These are phyloP conservation scores for Auanema freiburgensis DNA, from an alignment of 2,888 invertebrate genomes.

Conservation along the genomic window DNA sequence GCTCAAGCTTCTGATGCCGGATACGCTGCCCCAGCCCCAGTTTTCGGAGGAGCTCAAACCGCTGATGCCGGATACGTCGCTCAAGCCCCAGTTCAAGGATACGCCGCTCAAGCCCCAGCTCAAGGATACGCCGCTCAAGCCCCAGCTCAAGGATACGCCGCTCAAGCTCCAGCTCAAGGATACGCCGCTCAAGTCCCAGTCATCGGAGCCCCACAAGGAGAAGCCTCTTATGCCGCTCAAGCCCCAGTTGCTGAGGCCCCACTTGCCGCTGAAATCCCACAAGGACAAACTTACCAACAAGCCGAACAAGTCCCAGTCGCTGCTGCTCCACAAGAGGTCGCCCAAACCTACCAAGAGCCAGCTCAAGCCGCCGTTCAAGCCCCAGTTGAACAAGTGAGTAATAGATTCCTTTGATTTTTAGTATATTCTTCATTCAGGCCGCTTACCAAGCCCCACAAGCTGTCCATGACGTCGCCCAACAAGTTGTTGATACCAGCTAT, in stretches of 20 bases:
- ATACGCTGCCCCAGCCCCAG: neutral
- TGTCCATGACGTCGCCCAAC: neutral
- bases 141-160: neutral
- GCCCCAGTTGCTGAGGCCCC: conserved; percentile 1
- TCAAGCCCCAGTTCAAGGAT: neutral
- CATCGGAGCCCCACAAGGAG: neutral
- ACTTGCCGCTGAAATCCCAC: neutral
- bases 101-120: conserved; percentile 2
- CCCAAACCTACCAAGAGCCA: conserved; percentile 4
- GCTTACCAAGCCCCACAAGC: conserved; percentile 3
- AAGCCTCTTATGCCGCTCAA: neutral
- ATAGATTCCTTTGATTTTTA: neutral
- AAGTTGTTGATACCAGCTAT: conserved; percentile 1
- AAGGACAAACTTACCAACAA: conserved; percentile 3
- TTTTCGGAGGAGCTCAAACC: neutral
- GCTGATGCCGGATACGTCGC: neutral
- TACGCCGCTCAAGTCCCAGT: neutral
- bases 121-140: neutral
- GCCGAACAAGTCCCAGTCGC: neutral
- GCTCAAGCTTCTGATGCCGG: conserved; percentile 4
- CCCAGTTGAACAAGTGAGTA: neutral
- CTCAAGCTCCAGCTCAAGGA: too few species aligned
- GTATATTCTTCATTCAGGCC: neutral
- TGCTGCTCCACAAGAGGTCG: conserved; percentile 14
- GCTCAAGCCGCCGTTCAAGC: conserved; percentile 11